Evolutionary conservation across 2,888 invertebrate genomes (phyloP).

Genomic region (Ormyrus thymus): DNA sequence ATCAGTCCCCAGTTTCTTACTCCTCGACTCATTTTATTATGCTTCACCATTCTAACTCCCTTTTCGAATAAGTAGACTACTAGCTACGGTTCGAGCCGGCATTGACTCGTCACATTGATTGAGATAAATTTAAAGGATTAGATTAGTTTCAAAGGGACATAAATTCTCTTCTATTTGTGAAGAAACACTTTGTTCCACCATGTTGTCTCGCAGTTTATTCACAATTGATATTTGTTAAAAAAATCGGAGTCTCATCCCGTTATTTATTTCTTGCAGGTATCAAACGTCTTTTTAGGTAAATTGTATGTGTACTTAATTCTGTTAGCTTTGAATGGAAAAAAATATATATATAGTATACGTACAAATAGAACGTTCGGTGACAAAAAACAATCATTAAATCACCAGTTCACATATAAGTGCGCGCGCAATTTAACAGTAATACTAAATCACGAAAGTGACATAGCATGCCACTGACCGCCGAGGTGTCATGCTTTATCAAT

Average conservation of each 20-base stretch:
- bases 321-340: constrained; percentile 38
- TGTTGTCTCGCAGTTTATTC: constrained; percentile 5
- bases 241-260: constrained; percentile 19
- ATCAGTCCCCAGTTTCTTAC: constrained; percentile 57
- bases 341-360: constrained; percentile 36
- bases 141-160: constrained; percentile 59
- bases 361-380: constrained; percentile 52
- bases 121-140: constrained; percentile 60
- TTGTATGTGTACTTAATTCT: constrained; percentile 28
- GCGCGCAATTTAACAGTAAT: constrained; percentile 48
- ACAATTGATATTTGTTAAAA: constrained; percentile 51
- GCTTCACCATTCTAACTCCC: constrained; percentile 52
- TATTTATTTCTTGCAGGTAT: constrained; percentile 41
- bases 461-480: constrained; percentile 28
- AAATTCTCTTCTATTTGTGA: constrained; percentile 59
- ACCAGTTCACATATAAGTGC: constrained; percentile 7
- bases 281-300: constrained; percentile 37
- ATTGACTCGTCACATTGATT: constrained; percentile 59
- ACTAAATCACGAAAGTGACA: constrained; percentile 50
- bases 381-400: constrained; percentile 39
- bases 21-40: constrained; percentile 54
- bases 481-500: constrained; percentile 41
- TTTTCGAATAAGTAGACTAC: constrained; percentile 55
- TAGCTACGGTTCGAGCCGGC: constrained; percentile 51
- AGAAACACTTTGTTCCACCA: constrained; percentile 48